Evolutionary conservation across 2,113 vertebrate genomes (phyloP), one percentile per base, ranked within the genome.

Genomic region (Gambusia affinis): DNA sequence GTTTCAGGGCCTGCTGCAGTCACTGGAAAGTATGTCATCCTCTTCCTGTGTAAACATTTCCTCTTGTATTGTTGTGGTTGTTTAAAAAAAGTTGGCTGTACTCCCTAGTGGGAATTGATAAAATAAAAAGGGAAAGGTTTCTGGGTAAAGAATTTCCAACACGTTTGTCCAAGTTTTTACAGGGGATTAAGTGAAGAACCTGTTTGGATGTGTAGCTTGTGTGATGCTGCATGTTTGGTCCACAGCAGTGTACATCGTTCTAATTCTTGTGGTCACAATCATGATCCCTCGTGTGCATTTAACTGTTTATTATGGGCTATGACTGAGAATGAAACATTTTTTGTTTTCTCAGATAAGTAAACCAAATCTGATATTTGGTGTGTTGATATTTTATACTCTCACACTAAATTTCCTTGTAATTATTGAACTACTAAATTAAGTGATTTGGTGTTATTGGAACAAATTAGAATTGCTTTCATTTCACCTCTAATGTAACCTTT

Each of bases 31-130:
- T 74, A 87, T 88, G 67, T 31, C 69, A 8, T 70, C 70, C 71
- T 79, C 85, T 90, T 95, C 93, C 93, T 92, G 83, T 44, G 47
- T 84, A 86, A 93, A 90, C 86, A 91, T 88, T 89, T 83, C 87
- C 68, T 14, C 69, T 70, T 70, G 77, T 75, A 88, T 91, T 88
- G 87, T 92, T 86, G 78, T 88, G 76, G 72, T 74, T 84, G 67
- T 42, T 88, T 87, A 84, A 86, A 78, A 30, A 75, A 71, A 44
- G 30, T 29, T 2, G 33, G 60, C 17, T 12, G 39, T 64, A 37
- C 64, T 64, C 67, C 42, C 79, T 35, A 72, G 57, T n/a, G 74
- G 39, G 64, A 35, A n/a, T 29, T 72, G 82, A 76, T 67, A 35
- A 70, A 75, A 70, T 39, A 60, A 37, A 74, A 42, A 72, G 8